Conservation (phyloP, 2,113 vertebrate species). For the Eonycteris spelaea region DNA sequence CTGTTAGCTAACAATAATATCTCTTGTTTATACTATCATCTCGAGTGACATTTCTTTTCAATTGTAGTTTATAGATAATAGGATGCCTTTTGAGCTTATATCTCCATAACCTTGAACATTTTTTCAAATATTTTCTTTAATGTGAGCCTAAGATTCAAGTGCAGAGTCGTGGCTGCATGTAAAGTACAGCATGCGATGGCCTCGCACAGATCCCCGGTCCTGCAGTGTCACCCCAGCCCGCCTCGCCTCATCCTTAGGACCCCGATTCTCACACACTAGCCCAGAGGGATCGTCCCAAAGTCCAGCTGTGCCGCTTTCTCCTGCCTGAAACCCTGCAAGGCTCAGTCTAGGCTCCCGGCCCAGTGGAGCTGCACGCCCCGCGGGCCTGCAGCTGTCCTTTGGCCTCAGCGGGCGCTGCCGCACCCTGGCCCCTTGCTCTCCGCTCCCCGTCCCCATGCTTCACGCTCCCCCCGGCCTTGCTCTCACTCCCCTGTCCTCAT, state of each 20-base stretch:
- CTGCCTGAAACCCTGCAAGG: background rate
- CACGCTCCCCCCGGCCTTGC: no score
- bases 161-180: no score
- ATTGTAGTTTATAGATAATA: background rate
- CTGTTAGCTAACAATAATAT: background rate
- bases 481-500: background rate
- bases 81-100: background rate
- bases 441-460: no score
- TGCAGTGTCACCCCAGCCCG: no score
- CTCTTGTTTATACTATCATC: background rate
- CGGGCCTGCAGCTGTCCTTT: no score
- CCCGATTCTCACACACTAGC: background rate
- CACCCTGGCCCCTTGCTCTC: rapidly evolving
- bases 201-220: background rate
- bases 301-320: background rate
- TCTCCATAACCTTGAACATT: background rate
- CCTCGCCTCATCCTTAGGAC: no score
- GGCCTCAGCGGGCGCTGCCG: no score
- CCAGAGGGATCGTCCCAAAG: background rate
- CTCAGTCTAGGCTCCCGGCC: background rate
- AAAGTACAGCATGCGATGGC: background rate
- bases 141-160: background rate
- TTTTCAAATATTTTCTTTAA: background rate
- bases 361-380: background rate
- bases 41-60: background rate